Base-by-base conservation (phyloP, 1,140 invertebrate species). In the Brachionus manjavacas region DNA sequence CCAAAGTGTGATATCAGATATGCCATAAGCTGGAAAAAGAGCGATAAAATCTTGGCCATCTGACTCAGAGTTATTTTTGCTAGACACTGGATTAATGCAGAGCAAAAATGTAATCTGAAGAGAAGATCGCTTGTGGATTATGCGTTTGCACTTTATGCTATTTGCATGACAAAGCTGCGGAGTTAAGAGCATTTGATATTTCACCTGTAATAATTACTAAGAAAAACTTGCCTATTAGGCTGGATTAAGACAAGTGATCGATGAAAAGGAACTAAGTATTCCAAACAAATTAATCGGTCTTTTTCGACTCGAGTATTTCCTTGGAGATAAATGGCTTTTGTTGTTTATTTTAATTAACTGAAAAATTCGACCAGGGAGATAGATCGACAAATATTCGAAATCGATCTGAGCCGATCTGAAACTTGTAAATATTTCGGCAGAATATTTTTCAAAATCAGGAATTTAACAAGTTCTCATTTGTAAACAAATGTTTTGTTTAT, bases 321-420 rank as follows among this genome's bases (percentile, higher is more conserved):
- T 72, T 41, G 11, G 35, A 72, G 68, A 76, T 74, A 23, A 39
- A 43, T 74, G 35, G 70, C 35, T 9, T 74, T 76, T 76, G 72
- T 76, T 76, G 72, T 76, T 76, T 76, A 14, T 46, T 28, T 76
- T 76, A 76, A 76, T 76, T 76, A 76, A 76, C 72, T 76, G 43
- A 49, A 76, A 49, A 25, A 49, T 20, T 23, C 41, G 28, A 25
- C 41, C 20, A 76, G 72, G 43, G 72, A 76, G 72, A 76, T 76
- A 49, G 20, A 43, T 76, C 68, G 16, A 39, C 20, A 39, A 68
- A 68, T 31, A 31, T 31, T 31, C 66, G 31, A 68, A 20, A 20
- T 72, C 2, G 16, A n/a, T n/a, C n/a, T n/a, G n/a, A n/a, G n/a
- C n/a, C n/a, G n/a, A n/a, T n/a, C n/a, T n/a, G n/a, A 35, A 60